Percentiles rank a stretch among this genome's conserved stretches.
phyloP scores from a whole-genome alignment of 2,888 invertebrate genomes.

The Lochmaea capreae region DNA sequence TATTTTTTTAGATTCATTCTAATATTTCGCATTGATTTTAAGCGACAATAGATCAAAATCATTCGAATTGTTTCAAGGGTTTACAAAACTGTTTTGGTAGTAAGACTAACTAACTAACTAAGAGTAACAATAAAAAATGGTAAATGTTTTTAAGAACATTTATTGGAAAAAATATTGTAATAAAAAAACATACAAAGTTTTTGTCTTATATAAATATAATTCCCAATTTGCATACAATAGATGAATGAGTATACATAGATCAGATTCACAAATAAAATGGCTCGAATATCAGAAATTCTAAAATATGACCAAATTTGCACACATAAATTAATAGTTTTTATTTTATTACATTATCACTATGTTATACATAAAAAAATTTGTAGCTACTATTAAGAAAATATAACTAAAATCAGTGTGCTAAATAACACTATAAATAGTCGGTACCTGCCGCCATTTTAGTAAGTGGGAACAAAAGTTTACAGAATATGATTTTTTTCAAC shows the following conservation, averaged over 20 bases:
- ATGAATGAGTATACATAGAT: conserved; percentile 48
- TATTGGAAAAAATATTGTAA: conserved; percentile 57
- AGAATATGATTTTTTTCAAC: neutral
- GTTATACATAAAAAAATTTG: conserved; percentile 37
- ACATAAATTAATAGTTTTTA: conserved; percentile 25
- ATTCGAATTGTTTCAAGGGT: too few relatives aligned
- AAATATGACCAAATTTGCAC: conserved; percentile 31
- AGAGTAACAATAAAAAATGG: neutral
- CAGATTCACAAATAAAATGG: conserved; percentile 35
- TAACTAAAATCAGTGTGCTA: conserved; percentile 21
- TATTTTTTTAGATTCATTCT: too few relatives aligned
- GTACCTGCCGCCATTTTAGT: conserved; percentile 31
- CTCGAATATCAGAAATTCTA: conserved; percentile 30
- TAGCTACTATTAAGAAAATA: conserved; percentile 29
- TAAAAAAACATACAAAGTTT: conserved; percentile 55
- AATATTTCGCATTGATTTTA: too few relatives aligned
- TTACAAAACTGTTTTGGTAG: neutral
- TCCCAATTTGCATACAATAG: conserved; percentile 49
- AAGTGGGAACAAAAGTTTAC: conserved; percentile 26
- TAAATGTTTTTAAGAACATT: conserved; percentile 54
- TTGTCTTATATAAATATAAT: conserved; percentile 54
- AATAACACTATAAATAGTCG: conserved; percentile 24
- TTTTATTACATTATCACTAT: conserved; percentile 37
- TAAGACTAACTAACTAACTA: neutral
- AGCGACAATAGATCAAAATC: too few relatives aligned